Conservation (phyloP, 2,888 invertebrate species). For the Hybos culiciformis region DNA sequence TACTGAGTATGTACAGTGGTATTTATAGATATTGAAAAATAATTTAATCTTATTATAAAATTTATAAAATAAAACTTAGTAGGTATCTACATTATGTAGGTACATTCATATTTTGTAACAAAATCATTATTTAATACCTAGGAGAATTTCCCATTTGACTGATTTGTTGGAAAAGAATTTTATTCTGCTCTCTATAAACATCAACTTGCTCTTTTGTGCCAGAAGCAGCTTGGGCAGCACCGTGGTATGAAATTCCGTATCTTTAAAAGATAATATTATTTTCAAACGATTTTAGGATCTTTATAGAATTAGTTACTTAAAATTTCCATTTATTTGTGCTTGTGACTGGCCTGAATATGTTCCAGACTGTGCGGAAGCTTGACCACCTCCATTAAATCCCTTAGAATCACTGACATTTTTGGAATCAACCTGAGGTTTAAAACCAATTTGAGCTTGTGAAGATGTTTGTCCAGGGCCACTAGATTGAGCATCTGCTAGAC, state of each 20-base stretch:
- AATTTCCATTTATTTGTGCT: conserved; percentile 69
- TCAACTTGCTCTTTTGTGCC: conserved; percentile 46
- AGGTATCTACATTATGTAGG: neutral
- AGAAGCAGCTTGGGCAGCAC: conserved; percentile 71
- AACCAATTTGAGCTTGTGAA: conserved; percentile 79
- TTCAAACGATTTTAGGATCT: neutral
- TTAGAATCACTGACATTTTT: conserved; percentile 31
- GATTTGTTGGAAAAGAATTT: conserved; percentile 52
- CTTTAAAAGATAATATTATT: conserved; percentile 24
- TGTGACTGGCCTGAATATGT: conserved; percentile 64
- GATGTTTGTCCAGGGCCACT: conserved; percentile 72
- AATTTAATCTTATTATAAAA: no score
- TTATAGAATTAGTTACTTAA: conserved; percentile 28
- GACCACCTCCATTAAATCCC: conserved; percentile 61
- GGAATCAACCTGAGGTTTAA: conserved; percentile 53
- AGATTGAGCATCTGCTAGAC: conserved; percentile 75
- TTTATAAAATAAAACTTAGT: neutral
- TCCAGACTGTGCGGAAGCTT: conserved; percentile 66
- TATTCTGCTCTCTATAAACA: conserved; percentile 51
- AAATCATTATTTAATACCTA: conserved; percentile 24
- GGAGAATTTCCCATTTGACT: conserved; percentile 31
- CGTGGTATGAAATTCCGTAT: conserved; percentile 61
- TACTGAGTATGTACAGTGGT: no score
- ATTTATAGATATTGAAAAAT: no score
- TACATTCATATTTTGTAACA: neutral